A percentile compares a stretch with the other conserved stretches of the same genome.
These are phyloP conservation scores for Diorhabda sublineata DNA, from an alignment of 1,140 invertebrate genomes.

Conservation along the genomic window DNA sequence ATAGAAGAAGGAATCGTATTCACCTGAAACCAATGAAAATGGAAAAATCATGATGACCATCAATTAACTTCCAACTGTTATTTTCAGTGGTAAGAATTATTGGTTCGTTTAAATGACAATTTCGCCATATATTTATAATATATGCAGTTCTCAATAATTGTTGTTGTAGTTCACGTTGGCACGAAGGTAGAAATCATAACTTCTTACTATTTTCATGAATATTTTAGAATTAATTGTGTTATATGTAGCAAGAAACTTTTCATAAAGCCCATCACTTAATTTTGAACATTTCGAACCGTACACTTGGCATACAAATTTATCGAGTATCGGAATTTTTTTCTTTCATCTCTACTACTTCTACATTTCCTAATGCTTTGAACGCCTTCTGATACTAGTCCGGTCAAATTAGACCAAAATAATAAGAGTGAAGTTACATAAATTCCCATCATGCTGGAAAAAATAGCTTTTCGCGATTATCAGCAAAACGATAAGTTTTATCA, in stretches of 20 bases:
- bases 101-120: neutral
- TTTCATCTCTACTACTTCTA: conserved; percentile 18
- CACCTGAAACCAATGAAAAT: conserved; percentile 29
- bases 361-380: conserved; percentile 20
- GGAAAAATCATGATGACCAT: conserved; percentile 28
- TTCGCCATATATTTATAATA: conserved; percentile 28
- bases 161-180: conserved; percentile 32
- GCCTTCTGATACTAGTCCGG: conserved; percentile 16
- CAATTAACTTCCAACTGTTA: conserved; percentile 31
- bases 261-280: conserved; percentile 30
- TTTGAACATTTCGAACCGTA: conserved; percentile 47
- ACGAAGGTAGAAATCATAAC: conserved; percentile 33
- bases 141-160: conserved; percentile 30
- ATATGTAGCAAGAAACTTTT: conserved; percentile 34
- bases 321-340: conserved; percentile 24
- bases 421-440: too few species aligned
- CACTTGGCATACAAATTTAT: conserved; percentile 41
- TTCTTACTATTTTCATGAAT: conserved; percentile 35
- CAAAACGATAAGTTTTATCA: too few species aligned
- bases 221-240: conserved; percentile 26
- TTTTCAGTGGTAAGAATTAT: conserved; percentile 9
- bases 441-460: too few species aligned
- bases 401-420: too few species aligned
- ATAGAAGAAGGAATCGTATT: conserved; percentile 26
- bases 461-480: too few species aligned